Evolutionary conservation across 2,797 vertebrate genomes (phyloP).

Genomic region (Euthynnus affinis): DNA sequence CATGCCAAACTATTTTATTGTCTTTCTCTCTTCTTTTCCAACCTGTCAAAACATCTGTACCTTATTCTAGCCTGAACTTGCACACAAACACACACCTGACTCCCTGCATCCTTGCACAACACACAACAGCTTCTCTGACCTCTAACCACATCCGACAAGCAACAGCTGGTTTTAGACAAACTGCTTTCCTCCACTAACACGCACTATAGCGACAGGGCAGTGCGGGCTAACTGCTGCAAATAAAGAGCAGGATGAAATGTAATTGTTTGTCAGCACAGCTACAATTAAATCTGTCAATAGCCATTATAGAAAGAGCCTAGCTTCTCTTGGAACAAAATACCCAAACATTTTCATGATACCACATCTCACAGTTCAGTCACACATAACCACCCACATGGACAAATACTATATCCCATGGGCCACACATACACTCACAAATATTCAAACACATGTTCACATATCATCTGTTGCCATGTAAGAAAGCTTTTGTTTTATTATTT

Average conservation of each 20-base stretch:
- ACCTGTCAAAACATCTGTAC: constrained; percentile 35
- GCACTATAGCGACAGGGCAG: constrained; percentile 33
- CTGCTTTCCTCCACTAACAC: constrained; percentile 8
- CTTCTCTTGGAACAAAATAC: constrained; percentile 26
- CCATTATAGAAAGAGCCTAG: constrained; percentile 57
- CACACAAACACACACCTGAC: constrained; percentile 20
- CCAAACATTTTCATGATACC: constrained; percentile 25
- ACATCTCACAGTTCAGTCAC: not conserved
- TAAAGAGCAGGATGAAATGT: constrained; percentile 67
- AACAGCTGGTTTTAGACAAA: constrained; percentile 57
- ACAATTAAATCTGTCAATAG: constrained; percentile 77
- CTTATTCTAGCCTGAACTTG: not conserved
- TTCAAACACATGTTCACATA: not conserved
- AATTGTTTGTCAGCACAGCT: constrained; percentile 66
- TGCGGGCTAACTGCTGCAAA: constrained; percentile 59
- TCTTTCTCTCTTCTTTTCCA: constrained; percentile 31
- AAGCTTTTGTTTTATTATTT: no score
- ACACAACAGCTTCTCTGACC: constrained; percentile 37
- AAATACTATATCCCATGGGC: not conserved
- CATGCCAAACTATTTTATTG: constrained; percentile 35
- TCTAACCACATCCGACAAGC: constrained; percentile 57
- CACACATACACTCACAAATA: constrained; percentile 7
- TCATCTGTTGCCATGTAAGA: no score
- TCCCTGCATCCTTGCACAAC: constrained; percentile 13
- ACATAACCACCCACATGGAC: constrained; percentile 4